Evolutionary conservation across 1,140 invertebrate species (phyloP).

Genomic region (Drosophila tani): DNA sequence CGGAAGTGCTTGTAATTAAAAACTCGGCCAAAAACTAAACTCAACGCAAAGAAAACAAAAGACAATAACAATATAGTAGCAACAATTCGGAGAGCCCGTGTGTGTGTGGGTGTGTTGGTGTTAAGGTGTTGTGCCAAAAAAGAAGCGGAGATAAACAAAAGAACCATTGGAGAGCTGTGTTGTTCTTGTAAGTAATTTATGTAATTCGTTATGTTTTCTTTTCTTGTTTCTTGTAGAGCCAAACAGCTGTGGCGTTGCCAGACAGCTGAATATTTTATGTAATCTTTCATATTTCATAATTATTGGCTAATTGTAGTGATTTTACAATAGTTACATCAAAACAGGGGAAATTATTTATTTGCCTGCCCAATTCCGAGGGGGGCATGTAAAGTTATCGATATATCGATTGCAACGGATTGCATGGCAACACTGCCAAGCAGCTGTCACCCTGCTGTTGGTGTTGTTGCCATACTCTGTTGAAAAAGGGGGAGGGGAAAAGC

Average conservation of each 20-base stretch:
- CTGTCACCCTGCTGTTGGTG: conserved; percentile 48
- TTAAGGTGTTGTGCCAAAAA: conserved; percentile 32
- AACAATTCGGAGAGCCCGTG: conserved; percentile 31
- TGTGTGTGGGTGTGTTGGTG: conserved; percentile 16
- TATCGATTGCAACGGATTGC: conserved; percentile 39
- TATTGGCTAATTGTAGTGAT: conserved; percentile 14
- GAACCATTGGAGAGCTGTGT: conserved; percentile 28
- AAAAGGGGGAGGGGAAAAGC: conserved; percentile 39
- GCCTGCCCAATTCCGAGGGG: conserved; percentile 4
- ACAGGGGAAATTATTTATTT: conserved; percentile 36
- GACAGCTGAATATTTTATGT: conserved; percentile 29
- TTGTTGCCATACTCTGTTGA: neutral
- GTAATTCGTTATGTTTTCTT: conserved; percentile 62
- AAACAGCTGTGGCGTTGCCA: conserved; percentile 57
- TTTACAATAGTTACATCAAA: conserved; percentile 19
- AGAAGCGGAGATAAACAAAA: conserved; percentile 45
- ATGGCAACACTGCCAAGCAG: conserved; percentile 58
- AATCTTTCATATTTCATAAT: conserved; percentile 10
- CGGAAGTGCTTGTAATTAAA: conserved; percentile 25
- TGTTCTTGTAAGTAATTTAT: conserved; percentile 77
- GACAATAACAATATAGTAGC: conserved; percentile 31
- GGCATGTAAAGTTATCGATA: conserved; percentile 57
- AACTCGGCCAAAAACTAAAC: conserved; percentile 17
- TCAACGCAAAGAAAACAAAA: conserved; percentile 25
- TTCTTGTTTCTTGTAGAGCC: conserved; percentile 7